These are phyloP conservation scores for Tetragonula clypearis DNA, from an alignment of 1,140 invertebrate species.

Conservation along the genomic window DNA sequence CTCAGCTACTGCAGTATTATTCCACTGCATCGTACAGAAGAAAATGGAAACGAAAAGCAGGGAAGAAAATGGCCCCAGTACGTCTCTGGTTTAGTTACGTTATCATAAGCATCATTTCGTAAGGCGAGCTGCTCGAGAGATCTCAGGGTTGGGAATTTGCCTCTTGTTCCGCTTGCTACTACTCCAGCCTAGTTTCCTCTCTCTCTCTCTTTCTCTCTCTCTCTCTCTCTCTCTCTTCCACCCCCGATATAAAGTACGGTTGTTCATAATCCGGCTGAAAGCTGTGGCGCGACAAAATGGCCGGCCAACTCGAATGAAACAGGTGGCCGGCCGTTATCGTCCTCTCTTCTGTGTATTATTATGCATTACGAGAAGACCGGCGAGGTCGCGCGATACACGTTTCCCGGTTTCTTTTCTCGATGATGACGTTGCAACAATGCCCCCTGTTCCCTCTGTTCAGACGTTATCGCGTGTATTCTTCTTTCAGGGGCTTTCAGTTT, in stretches of 20 bases:
- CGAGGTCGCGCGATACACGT: too few relatives aligned
- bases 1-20: too few relatives aligned
- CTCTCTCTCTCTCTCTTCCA: too few relatives aligned
- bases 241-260: not conserved
- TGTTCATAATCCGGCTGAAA: slow-evolving; percentile 30
- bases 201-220: too few relatives aligned
- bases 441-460: not conserved
- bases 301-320: not conserved
- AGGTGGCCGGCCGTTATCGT: slow-evolving; percentile 5
- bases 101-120: slow-evolving; percentile 29
- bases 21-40: too few relatives aligned
- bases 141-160: not conserved
- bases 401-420: not conserved
- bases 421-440: not conserved
- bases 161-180: not conserved
- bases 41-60: not conserved
- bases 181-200: not conserved
- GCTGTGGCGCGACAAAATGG: slow-evolving; percentile 12
- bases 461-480: not conserved
- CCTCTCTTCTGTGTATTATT: slow-evolving; percentile 3
- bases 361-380: not conserved
- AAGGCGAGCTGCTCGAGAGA: slow-evolving; percentile 9
- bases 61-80: not conserved
- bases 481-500: too few relatives aligned
- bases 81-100: slow-evolving; percentile 11